phyloP scores from a whole-genome alignment of 1,140 invertebrate genomes.

The Temnothorax curvispinosus region DNA sequence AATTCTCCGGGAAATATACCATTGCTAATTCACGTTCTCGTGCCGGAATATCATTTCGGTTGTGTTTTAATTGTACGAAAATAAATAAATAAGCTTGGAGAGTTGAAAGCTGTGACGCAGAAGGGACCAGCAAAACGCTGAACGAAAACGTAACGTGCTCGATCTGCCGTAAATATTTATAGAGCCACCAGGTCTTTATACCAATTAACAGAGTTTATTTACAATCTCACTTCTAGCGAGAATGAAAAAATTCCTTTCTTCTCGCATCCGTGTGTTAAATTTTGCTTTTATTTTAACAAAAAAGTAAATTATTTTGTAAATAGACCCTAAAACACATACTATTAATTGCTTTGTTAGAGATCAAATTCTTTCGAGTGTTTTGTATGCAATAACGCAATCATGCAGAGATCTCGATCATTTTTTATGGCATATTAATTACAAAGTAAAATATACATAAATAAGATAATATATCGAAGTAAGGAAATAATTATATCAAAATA shows the following conservation, averaged over 20 bases:
- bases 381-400: not conserved
- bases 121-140: not conserved
- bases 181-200: constrained; percentile 18
- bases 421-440: not conserved
- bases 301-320: not conserved
- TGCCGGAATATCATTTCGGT: not conserved
- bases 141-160: constrained; percentile 1
- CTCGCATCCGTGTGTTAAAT: not conserved
- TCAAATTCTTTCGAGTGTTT: not conserved
- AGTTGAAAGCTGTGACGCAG: constrained; percentile 5
- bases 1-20: not conserved
- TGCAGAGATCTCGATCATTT: not conserved
- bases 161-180: constrained; percentile 62
- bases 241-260: not conserved
- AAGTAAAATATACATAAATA: not conserved
- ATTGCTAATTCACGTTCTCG: not conserved
- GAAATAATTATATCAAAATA: too few species aligned
- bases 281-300: not conserved
- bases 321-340: not conserved
- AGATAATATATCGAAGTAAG: not conserved
- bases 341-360: not conserved
- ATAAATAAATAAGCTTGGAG: constrained; percentile 51
- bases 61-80: constrained; percentile 20
- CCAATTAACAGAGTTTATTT: constrained; percentile 43
- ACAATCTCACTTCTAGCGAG: not conserved